A percentile compares a stretch with the other conserved stretches of the same genome.
Evolutionary conservation across 2,888 invertebrate genomes (phyloP).

Genomic region (Ennomos quercinarius): DNA sequence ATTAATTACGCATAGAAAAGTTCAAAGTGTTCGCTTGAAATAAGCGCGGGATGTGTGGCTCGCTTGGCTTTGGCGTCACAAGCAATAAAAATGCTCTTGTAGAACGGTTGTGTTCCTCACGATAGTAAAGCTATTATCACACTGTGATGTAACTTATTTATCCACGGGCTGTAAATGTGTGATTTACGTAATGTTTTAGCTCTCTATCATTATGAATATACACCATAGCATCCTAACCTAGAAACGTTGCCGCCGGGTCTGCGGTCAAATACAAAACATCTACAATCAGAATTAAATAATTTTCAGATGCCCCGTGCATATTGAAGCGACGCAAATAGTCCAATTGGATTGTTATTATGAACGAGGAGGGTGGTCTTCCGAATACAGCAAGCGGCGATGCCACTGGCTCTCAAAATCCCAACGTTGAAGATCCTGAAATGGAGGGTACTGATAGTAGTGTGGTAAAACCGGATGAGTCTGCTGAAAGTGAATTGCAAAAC

Average conservation of each 20-base stretch:
- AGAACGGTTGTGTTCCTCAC: neutral
- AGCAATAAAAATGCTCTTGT: constrained; percentile 39
- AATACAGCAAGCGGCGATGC: constrained; percentile 20
- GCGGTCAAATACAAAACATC: constrained; percentile 23
- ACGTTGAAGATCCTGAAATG: constrained; percentile 4
- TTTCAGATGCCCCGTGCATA: constrained; percentile 65
- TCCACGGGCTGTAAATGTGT: neutral
- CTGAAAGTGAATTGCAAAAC: constrained; percentile 61
- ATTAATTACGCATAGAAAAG: constrained; percentile 7
- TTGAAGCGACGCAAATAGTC: constrained; percentile 48
- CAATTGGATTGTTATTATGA: constrained; percentile 54
- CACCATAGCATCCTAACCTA: constrained; percentile 68
- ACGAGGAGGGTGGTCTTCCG: constrained; percentile 39
- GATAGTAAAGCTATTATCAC: too few species aligned
- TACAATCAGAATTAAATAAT: constrained; percentile 12
- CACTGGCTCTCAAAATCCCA: constrained; percentile 19
- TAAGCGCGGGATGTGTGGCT: constrained; percentile 78
- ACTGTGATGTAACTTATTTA: too few species aligned
- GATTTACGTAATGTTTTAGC: neutral
- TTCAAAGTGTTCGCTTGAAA: constrained; percentile 41
- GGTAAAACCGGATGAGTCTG: constrained; percentile 30
- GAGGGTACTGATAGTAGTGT: constrained; percentile 38
- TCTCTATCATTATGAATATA: constrained; percentile 3
- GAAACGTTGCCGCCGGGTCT: constrained; percentile 71
- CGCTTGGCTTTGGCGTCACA: constrained; percentile 64